Conservation (phyloP, 2,113 vertebrate genomes). For the Australoheros scitulus region DNA sequence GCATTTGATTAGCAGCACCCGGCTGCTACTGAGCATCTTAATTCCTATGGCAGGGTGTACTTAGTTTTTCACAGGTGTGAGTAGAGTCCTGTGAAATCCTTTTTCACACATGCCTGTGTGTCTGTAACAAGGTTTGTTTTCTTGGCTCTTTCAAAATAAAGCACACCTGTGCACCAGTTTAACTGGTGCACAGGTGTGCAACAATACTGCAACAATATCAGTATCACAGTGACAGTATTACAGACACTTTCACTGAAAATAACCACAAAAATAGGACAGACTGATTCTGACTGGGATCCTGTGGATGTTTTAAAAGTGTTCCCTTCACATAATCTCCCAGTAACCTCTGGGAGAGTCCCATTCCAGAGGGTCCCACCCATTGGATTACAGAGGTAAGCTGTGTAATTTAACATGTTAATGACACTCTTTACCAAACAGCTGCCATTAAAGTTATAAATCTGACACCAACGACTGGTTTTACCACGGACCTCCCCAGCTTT, state of each 20-base stretch:
- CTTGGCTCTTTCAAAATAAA: not conserved
- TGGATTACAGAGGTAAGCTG: slow-evolving; percentile 39
- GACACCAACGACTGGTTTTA: not conserved
- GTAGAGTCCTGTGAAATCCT: too few relatives aligned
- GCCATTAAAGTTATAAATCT: slow-evolving; percentile 10
- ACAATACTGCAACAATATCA: too few relatives aligned
- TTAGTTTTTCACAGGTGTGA: too few relatives aligned
- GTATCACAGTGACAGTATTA: too few relatives aligned
- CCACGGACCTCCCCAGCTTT: not conserved
- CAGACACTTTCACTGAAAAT: not conserved
- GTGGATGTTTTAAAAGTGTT: not conserved
- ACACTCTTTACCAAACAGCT: slow-evolving; percentile 19
- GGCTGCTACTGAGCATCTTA: too few relatives aligned
- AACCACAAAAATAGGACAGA: not conserved
- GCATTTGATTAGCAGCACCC: too few relatives aligned
- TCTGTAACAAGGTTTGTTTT: not conserved
- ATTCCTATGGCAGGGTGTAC: too few relatives aligned
- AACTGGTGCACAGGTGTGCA: too few relatives aligned
- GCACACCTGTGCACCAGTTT: not conserved
- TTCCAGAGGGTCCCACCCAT: slow-evolving; percentile 1
- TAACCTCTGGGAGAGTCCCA: slow-evolving; percentile 1
- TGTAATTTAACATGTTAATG: slow-evolving; percentile 53
- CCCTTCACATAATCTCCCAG: slow-evolving; percentile 8
- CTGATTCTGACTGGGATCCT: not conserved
- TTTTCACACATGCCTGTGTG: not conserved